Conservation (phyloP, 2,113 vertebrate genomes). For the Aleadryas rufinucha region DNA sequence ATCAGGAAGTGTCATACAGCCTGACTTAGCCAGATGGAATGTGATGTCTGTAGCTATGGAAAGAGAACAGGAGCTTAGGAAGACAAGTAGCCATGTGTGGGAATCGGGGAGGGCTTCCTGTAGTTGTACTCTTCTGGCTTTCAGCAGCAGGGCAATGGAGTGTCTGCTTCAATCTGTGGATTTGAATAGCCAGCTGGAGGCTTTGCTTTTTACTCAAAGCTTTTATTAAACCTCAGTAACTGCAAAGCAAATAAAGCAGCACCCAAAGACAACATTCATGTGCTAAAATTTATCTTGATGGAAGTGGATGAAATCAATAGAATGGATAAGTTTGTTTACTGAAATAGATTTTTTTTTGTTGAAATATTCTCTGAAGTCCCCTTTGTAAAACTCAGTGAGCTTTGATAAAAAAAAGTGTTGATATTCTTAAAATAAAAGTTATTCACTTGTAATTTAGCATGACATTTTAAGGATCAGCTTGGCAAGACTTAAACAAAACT, state of each 20-base stretch:
- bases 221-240: background rate
- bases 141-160: background rate
- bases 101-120: background rate
- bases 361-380: background rate
- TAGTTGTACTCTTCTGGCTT: background rate
- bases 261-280: background rate
- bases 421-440: background rate
- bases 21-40: background rate
- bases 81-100: background rate
- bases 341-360: background rate
- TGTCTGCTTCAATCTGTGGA: background rate
- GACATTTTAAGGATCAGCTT: background rate
- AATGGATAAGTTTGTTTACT: background rate
- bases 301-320: background rate
- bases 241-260: background rate
- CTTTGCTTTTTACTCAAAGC: background rate
- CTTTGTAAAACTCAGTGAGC: background rate
- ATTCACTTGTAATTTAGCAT: background rate
- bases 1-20: background rate
- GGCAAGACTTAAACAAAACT: background rate
- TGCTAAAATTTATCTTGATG: background rate
- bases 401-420: background rate
- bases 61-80: background rate
- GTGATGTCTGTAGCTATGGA: background rate
- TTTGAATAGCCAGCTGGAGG: background rate